These are phyloP conservation scores for Stichodactyla helianthus DNA, from an alignment of 64 coral and sea anemone species.

Conservation along the genomic window DNA sequence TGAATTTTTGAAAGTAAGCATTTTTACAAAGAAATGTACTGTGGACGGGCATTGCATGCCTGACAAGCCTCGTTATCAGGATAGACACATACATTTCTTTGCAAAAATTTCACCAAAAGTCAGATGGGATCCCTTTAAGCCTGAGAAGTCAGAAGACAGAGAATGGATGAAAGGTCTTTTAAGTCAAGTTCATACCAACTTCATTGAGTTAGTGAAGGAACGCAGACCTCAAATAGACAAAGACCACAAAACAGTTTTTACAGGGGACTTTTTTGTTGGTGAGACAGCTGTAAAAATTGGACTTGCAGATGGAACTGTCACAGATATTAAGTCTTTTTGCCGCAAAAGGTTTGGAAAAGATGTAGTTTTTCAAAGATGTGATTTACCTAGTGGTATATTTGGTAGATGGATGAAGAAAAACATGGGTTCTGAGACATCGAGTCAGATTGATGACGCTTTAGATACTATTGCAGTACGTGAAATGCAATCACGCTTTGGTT, in stretches of 20 bases:
- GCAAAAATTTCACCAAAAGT: neutral
- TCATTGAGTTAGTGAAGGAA: constrained; percentile 70
- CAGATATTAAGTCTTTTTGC: constrained; percentile 61
- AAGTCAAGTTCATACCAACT: constrained; percentile 69
- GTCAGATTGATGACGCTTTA: constrained; percentile 30
- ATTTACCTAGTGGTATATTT: constrained; percentile 48
- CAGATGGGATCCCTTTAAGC: constrained; percentile 64
- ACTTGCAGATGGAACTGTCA: constrained; percentile 63
- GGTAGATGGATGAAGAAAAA: neutral
- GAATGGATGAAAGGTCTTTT: constrained; percentile 47
- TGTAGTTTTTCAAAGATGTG: constrained; percentile 84
- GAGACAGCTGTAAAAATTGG: constrained; percentile 61
- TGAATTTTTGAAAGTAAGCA: too few species aligned
- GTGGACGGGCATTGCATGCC: too few species aligned
- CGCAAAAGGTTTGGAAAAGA: constrained; percentile 69
- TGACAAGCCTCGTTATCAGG: too few species aligned
- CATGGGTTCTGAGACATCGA: constrained; percentile 10
- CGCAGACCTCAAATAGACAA: constrained; percentile 65
- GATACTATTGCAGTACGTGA: constrained; percentile 36
- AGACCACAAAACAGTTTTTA: constrained; percentile 71
- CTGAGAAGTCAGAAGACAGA: constrained; percentile 65
- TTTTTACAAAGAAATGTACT: too few species aligned
- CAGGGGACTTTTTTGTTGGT: constrained; percentile 74
- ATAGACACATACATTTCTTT: too few species aligned
- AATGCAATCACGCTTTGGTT: constrained; percentile 3